Evolutionary conservation across 2,113 vertebrate species (phyloP), one percentile per base, ranked within the genome.

Genomic region (Actenoides hombroni): DNA sequence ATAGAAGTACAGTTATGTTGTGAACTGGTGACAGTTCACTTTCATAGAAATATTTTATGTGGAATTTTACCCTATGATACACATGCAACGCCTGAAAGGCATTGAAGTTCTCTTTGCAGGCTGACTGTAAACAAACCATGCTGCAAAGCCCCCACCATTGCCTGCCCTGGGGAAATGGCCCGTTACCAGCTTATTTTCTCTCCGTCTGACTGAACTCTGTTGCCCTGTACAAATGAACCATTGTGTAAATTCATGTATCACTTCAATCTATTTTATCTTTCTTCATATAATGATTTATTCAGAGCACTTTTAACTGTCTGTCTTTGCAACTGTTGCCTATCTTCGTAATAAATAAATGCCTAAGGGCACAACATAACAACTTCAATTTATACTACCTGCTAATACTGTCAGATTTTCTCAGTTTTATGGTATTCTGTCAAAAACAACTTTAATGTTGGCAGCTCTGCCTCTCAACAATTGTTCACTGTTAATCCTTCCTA

Each of bases 311-410:
- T 49, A 87, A 64, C 80, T 94, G 85, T 86, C 2, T 54, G 53
- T 56, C 53, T 56, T 31, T 56, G 53, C 53, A 56, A 56, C 53
- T 56, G 0, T 68, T 89, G 29, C 44, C 39, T 84, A 5, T 79
- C 42, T 91, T 91, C 40, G 63, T 80, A 90, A 77, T 94, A 84
- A 91, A 85, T 80, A 90, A 94, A 82, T 64, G 54, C 84, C 78
- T 94, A 59, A 70, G 61, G 90, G 83, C 48, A 40, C 33, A 91
- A 48, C 42, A 28, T 91, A 92, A 92, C 78, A 89, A 54, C 75
- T 89, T 86, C 78, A 85, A 91, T 90, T 90, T 92, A 69, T 94
- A 13, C 39, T 93, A 88, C 46, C 86, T 95, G 48, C 76, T 92
- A 92, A 78, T 24, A 6, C 63, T 90, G 67, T 78, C 83, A 86